phyloP scores from a whole-genome alignment of 2,797 vertebrate genomes.

The Coreius guichenoti region DNA sequence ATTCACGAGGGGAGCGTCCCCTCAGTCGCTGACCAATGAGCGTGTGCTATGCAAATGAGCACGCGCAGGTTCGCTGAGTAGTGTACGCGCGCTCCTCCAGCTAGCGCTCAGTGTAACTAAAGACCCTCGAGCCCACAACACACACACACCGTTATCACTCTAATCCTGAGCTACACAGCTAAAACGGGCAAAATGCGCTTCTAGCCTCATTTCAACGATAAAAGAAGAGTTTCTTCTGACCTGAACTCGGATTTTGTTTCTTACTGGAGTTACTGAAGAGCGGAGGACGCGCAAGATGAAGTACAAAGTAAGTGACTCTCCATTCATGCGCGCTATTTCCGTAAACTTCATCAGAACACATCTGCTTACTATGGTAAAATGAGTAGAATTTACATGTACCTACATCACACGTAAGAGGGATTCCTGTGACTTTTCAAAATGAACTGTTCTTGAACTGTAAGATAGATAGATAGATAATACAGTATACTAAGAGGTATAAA shows the following conservation, averaged over 20 bases:
- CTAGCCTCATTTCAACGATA: constrained; percentile 27
- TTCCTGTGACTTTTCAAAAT: neutral
- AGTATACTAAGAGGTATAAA: neutral
- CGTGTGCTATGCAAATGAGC: constrained; percentile 56
- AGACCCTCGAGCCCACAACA: neutral
- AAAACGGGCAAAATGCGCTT: constrained; percentile 1
- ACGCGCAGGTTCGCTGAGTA: constrained; percentile 34
- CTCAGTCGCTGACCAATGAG: constrained; percentile 65
- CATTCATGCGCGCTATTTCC: constrained; percentile 26
- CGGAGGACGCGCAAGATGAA: constrained; percentile 72
- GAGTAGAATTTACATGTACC: neutral
- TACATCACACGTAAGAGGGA: neutral
- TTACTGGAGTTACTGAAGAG: constrained; percentile 65
- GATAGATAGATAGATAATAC: neutral
- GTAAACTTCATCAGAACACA: neutral
- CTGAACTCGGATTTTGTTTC: constrained; percentile 59
- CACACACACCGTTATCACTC: constrained; percentile 6
- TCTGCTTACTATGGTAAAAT: neutral
- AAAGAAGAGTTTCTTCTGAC: constrained; percentile 15
- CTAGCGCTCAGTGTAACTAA: constrained; percentile 3
- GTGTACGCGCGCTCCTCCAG: constrained; percentile 4
- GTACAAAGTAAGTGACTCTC: constrained; percentile 79
- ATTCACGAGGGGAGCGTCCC: neutral
- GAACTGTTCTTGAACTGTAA: neutral
- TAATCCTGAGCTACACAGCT: neutral